phyloP scores from a whole-genome alignment of 2,888 invertebrate species.

The Epinotia nisella region DNA sequence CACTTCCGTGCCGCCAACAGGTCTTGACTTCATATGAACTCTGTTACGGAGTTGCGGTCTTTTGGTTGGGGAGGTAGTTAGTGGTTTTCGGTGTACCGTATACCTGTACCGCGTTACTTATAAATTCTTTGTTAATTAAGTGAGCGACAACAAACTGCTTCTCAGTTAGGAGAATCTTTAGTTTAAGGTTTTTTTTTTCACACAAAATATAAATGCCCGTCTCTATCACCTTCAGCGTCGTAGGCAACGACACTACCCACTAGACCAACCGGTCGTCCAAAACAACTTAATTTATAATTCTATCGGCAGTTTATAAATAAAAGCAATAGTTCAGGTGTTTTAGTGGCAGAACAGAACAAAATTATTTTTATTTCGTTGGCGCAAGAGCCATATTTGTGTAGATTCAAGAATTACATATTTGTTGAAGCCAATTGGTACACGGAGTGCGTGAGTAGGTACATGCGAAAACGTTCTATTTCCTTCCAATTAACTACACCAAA shows the following conservation, averaged over 20 bases:
- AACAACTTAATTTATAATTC: constrained; percentile 20
- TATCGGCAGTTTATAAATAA: constrained; percentile 22
- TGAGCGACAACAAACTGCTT: too few relatives aligned
- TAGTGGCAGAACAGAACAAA: not conserved
- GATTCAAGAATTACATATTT: constrained; percentile 22
- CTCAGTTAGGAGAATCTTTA: too few relatives aligned
- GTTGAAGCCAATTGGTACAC: constrained; percentile 24
- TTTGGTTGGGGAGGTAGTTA: too few relatives aligned
- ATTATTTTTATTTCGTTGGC: not conserved
- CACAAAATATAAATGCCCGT: too few relatives aligned
- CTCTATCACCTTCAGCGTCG: too few relatives aligned
- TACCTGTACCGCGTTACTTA: too few relatives aligned
- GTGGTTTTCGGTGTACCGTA: too few relatives aligned
- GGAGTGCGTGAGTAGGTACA: constrained; percentile 29
- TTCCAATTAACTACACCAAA: constrained; percentile 37
- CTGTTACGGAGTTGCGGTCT: too few relatives aligned
- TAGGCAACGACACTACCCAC: not conserved
- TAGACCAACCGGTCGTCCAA: not conserved
- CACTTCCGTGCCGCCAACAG: too few relatives aligned
- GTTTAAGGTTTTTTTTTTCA: too few relatives aligned
- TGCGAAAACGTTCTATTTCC: constrained; percentile 39
- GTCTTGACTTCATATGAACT: too few relatives aligned
- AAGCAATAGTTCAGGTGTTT: constrained; percentile 22
- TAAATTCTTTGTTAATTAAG: too few relatives aligned
- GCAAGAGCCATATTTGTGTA: not conserved